Percentiles rank a stretch among this genome's conserved stretches.
Evolutionary conservation across 2,797 vertebrate species (phyloP).

Genomic region (Setipinna tenuifilis): DNA sequence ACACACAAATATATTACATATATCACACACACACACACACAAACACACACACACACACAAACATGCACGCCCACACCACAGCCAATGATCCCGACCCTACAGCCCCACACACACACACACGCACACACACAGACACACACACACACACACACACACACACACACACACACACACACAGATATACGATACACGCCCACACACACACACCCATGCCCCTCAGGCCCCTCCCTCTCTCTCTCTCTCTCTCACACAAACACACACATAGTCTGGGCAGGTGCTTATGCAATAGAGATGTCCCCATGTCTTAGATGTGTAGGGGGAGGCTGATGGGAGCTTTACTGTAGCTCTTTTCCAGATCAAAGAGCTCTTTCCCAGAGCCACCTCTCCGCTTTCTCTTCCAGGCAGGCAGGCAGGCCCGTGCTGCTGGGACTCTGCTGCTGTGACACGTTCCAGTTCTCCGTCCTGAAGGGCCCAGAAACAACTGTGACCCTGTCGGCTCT

Average conservation of each 20-base stretch:
- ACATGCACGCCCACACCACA: too few species aligned
- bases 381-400: background rate
- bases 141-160: too few species aligned
- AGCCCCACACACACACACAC: too few species aligned
- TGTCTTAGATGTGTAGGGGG: background rate
- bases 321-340: background rate
- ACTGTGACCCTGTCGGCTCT: background rate
- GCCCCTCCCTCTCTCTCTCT: background rate
- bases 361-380: background rate
- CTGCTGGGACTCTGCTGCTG: background rate
- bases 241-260: background rate
- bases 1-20: too few species aligned
- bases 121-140: too few species aligned
- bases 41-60: too few species aligned
- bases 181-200: too few species aligned
- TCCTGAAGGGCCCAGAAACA: background rate
- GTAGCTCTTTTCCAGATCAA: background rate
- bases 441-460: background rate
- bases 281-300: background rate
- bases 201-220: too few species aligned
- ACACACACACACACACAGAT: too few species aligned
- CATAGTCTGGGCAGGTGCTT: background rate
- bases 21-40: too few species aligned
- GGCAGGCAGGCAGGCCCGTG: background rate
- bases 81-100: too few species aligned